Conservation (phyloP, 2,113 vertebrate species). For the Marcusenius ussheri region DNA sequence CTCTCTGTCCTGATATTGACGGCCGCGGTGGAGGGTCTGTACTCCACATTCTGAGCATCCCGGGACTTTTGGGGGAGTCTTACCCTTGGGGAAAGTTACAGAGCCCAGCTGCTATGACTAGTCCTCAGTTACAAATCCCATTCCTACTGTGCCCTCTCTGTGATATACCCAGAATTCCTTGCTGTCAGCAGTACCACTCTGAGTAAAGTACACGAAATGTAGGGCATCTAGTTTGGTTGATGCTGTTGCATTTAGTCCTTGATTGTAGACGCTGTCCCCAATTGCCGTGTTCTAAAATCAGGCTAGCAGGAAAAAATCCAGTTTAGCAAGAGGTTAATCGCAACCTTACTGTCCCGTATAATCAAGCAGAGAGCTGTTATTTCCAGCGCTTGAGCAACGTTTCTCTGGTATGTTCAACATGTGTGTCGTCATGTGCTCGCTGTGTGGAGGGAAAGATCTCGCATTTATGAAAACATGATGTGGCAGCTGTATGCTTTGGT, state of each 20-base stretch:
- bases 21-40: not conserved
- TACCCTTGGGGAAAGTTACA: not conserved
- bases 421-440: not conserved
- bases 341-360: conserved; percentile 17
- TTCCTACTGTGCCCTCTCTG: not conserved
- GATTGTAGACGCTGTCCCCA: conserved; percentile 17
- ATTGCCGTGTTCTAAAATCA: conserved; percentile 40
- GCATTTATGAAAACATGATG: not conserved
- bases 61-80: not conserved
- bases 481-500: not conserved
- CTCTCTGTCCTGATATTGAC: not conserved
- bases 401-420: not conserved
- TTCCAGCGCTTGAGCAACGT: not conserved
- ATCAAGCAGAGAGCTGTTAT: not conserved
- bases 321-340: conserved; percentile 41
- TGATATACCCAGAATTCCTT: not conserved
- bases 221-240: not conserved
- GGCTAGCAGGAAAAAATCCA: conserved; percentile 31
- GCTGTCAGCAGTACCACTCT: not conserved
- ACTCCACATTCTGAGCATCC: not conserved
- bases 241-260: not conserved
- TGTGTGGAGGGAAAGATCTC: not conserved
- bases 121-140: not conserved
- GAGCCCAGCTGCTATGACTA: not conserved
- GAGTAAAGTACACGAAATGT: not conserved